Percentiles rank a stretch among this genome's conserved stretches.
Conservation (phyloP, 2,888 invertebrate species). For the Xestia sexstrigata region DNA sequence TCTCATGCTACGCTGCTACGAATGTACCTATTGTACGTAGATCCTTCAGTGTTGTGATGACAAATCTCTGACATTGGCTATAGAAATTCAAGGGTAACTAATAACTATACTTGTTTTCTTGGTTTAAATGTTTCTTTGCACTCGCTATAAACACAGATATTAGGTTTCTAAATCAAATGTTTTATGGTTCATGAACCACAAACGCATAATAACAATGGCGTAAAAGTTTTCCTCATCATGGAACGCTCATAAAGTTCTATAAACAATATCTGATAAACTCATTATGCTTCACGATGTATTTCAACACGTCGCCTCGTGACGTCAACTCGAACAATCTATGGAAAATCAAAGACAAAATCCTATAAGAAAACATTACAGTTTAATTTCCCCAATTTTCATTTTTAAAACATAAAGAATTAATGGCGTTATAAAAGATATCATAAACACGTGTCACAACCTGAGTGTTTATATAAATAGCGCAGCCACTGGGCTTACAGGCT, state of each 20-base stretch:
- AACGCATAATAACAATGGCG: background rate
- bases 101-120: background rate
- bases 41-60: background rate
- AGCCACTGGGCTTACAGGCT: slow-evolving; percentile 67
- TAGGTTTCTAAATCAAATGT: background rate
- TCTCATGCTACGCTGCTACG: slow-evolving; percentile 1
- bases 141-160: background rate
- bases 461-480: slow-evolving; percentile 58
- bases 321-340: slow-evolving; percentile 49
- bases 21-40: background rate
- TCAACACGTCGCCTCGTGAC: slow-evolving; percentile 53
- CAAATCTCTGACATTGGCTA: background rate
- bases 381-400: slow-evolving; percentile 44
- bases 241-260: slow-evolving; percentile 53
- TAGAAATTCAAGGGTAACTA: background rate
- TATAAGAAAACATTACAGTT: slow-evolving; percentile 18
- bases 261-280: slow-evolving; percentile 64
- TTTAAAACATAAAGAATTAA: slow-evolving; percentile 37
- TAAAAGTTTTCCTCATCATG: slow-evolving; percentile 37
- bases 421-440: slow-evolving; percentile 50
- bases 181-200: slow-evolving; percentile 15
- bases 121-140: background rate
- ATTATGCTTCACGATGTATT: slow-evolving; percentile 57
- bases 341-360: slow-evolving; percentile 54
- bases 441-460: slow-evolving; percentile 56